Base-by-base conservation (phyloP, 2,888 invertebrate species). In the Ecdyonurus torrentis region DNA sequence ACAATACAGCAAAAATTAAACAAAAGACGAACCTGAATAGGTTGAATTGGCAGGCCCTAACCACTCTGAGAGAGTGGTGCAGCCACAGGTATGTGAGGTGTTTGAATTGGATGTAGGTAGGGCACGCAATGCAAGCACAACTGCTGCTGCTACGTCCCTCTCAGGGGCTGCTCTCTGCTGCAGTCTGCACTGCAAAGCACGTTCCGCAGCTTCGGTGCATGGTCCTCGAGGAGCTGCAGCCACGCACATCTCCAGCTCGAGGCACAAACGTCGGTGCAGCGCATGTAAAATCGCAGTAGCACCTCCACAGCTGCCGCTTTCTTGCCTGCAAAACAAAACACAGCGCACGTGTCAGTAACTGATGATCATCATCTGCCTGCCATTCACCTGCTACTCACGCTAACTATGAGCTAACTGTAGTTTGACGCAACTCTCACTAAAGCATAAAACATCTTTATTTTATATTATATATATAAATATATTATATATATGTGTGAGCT, bases 171-270 rank as follows among this genome's bases (percentile, higher is more conserved):
- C 37, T 5, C 37, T 5, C 7, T 5, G 37, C 37, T 37, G 37
- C 37, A 37, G 37, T 37, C 37, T 37, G 37, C 37, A 37, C 37
- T 37, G 37, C 37, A 37, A 15, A 15, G 37, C 37, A 15, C 37
- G 37, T 15, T 37, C 37, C 7, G 37, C 37, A 15, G 37, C 37
- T 37, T 5, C 37, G 37, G 37, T 37, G 37, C 37, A 37, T 15
- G 55, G 55, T 5, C 55, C 22, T 55, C 19, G 10, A n/a, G 55
- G 55, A 10, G 55, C 19, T n/a, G 55, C n/a, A n/a, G n/a, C 19
- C 19, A 55, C 55, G 55, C 55, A 55, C 55, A 55, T 5, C 7
- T 55, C 55, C 55, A 55, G 55, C 22, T 55, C 55, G 55, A 55
- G 55, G 20, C 55, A 55, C 22, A 55, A n/a, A 20, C 22, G 55